These are phyloP conservation scores for Mastomys natalensis DNA, from an alignment of 2,113 vertebrate genomes.

Conservation along the genomic window DNA sequence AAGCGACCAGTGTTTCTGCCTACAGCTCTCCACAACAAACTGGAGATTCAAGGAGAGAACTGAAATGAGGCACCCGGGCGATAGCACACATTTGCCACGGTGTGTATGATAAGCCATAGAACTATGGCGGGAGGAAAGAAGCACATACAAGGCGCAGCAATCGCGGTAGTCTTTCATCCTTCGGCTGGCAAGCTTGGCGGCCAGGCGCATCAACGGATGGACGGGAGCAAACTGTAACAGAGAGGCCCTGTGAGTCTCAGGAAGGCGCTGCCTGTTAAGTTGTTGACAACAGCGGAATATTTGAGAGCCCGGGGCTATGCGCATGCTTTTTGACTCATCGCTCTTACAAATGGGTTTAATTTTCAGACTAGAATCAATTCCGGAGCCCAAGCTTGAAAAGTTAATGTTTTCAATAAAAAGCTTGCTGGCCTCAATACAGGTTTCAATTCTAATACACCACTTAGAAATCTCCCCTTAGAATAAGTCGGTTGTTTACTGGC, in stretches of 20 bases:
- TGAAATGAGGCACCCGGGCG: background rate
- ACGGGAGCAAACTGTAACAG: slow-evolving; percentile 47
- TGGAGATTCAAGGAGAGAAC: background rate
- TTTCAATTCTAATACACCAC: slow-evolving; percentile 41
- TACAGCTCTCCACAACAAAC: background rate
- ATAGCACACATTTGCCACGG: background rate
- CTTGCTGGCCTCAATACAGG: background rate
- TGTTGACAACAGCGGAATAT: too few species aligned
- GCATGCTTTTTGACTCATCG: background rate
- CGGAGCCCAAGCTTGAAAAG: background rate
- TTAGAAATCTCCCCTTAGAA: slow-evolving; percentile 14
- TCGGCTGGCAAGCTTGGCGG: slow-evolving; percentile 66
- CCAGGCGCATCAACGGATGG: slow-evolving; percentile 68
- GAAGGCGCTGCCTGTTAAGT: background rate
- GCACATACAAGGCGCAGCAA: background rate
- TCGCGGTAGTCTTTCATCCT: slow-evolving; percentile 63
- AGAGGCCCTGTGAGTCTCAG: background rate
- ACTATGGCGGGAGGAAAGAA: background rate
- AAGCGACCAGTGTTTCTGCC: background rate
- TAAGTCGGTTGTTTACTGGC: background rate
- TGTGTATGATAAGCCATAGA: background rate
- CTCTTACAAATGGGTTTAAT: slow-evolving; percentile 75
- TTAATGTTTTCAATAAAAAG: slow-evolving; percentile 69
- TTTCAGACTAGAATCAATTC: slow-evolving; percentile 61
- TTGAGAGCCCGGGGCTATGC: background rate